Conservation (phyloP, 2,888 invertebrate species). For the Asteroscopus sphinx region DNA sequence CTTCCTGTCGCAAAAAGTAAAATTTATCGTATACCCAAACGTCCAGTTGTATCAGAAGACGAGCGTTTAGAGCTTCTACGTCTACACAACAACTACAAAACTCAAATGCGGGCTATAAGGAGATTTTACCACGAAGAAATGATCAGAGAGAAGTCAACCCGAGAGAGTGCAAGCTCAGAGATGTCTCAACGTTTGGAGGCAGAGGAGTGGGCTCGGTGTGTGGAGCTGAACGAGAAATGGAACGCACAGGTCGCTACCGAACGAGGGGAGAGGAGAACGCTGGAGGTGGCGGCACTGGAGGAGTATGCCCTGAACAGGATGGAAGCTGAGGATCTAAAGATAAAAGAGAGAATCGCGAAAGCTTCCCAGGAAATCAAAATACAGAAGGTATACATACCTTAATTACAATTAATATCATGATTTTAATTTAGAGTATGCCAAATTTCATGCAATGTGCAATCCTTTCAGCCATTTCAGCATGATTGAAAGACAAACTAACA, state of each 20-base stretch:
- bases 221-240: conserved; percentile 92
- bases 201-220: conserved; percentile 91
- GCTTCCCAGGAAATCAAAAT: conserved; percentile 86
- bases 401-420: no score
- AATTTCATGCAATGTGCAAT: no score
- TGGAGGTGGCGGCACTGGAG: conserved; percentile 83
- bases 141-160: conserved; percentile 83
- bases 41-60: conserved; percentile 89
- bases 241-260: conserved; percentile 90
- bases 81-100: conserved; percentile 92
- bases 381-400: conserved; percentile 84
- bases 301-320: conserved; percentile 83
- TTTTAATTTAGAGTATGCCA: no score
- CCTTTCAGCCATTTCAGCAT: no score
- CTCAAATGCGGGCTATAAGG: conserved; percentile 89
- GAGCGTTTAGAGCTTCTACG: conserved; percentile 92
- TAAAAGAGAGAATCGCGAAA: conserved; percentile 72
- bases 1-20: conserved; percentile 95
- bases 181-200: conserved; percentile 89
- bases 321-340: conserved; percentile 75
- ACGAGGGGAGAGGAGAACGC: conserved; percentile 89
- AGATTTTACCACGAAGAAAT: conserved; percentile 88
- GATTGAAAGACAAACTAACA: no score
- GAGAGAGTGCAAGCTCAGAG: conserved; percentile 88
- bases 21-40: conserved; percentile 92